Evolutionary conservation across 2,797 vertebrate genomes (phyloP).

Genomic region (Siniperca undulata): DNA sequence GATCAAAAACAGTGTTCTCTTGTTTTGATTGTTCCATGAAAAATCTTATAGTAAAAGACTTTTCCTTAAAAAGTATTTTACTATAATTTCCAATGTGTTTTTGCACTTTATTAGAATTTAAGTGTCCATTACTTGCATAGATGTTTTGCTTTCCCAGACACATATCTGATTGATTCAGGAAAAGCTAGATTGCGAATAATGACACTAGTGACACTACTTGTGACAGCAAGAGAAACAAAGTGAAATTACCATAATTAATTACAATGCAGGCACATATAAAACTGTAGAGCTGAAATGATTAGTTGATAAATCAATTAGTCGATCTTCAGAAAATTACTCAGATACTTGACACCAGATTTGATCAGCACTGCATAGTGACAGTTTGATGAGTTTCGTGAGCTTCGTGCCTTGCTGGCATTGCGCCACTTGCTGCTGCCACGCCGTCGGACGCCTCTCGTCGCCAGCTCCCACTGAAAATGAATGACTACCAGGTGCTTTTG

Average conservation of each 20-base stretch:
- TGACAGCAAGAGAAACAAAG: neutral
- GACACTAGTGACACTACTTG: neutral
- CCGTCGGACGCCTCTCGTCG: too few relatives aligned
- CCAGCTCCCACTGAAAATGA: too few relatives aligned
- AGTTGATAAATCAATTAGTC: neutral
- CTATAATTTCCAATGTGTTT: neutral
- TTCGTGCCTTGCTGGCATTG: too few relatives aligned
- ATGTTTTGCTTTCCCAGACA: neutral
- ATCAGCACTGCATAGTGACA: too few relatives aligned
- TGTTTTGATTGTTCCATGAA: neutral
- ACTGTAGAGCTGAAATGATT: neutral
- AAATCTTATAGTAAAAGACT: too few relatives aligned
- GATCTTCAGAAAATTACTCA: neutral
- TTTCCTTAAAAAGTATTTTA: too few relatives aligned
- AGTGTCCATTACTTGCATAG: neutral
- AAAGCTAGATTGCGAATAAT: conserved; percentile 10
- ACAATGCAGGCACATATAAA: too few relatives aligned
- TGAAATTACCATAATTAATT: neutral
- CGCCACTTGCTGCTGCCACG: too few relatives aligned
- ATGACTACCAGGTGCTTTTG: too few relatives aligned
- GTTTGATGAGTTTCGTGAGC: too few relatives aligned
- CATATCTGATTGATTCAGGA: neutral
- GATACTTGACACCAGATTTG: too few relatives aligned
- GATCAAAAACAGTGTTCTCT: neutral
- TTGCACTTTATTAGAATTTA: neutral